Base-by-base conservation (phyloP, 2,797 vertebrate species). In the Dicrostonyx torquatus region DNA sequence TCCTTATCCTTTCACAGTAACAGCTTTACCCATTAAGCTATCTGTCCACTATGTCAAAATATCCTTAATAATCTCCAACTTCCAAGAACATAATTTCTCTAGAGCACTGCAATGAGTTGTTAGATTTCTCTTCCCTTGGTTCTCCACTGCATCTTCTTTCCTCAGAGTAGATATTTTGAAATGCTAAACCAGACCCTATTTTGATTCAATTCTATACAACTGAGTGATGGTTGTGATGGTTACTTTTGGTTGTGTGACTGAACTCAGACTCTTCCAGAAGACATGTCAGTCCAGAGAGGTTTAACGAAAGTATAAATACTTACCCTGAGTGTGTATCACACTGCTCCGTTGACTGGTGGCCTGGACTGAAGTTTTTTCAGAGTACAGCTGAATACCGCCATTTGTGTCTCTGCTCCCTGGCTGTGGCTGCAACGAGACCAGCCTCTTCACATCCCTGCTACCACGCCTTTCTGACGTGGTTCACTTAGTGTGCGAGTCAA, bases 401-500 rank as follows among this genome's bases (percentile, higher is more conserved):
- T 22, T 37, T n/a, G 37, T 10, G 68, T 70, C 68, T 70, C 68
- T 2, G n/a, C 8, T 37, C 68, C 68, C 18, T 70, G 68, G n/a
- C 17, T 70, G 68, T 20, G n/a, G n/a, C 9, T 37, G n/a, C 68
- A 70, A 37, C 4, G n/a, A 70, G n/a, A 70, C n/a, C 68, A 37
- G n/a, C n/a, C 68, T 37, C 68, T 70, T 70, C 68, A 37, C n/a
- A 70, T 37, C 22, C 68, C n/a, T 37, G n/a, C 18, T 70, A 70
- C 6, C n/a, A 37, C 1, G 1, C 8, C 68, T 70, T 70, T 37
- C 68, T 70, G 17, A 37, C 0, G 20, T 70, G 68, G 18, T 37
- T 2, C n/a, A 20, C n/a, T 37, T n/a, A 70, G 17, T 37, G 66
- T 20, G 66, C 0, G 34, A 18, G 66, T 0, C 34, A 9, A 37